Percentiles rank a stretch among this genome's conserved stretches.
Conservation (phyloP, 2,888 invertebrate species). For the Peribatodes rhomboidaria region DNA sequence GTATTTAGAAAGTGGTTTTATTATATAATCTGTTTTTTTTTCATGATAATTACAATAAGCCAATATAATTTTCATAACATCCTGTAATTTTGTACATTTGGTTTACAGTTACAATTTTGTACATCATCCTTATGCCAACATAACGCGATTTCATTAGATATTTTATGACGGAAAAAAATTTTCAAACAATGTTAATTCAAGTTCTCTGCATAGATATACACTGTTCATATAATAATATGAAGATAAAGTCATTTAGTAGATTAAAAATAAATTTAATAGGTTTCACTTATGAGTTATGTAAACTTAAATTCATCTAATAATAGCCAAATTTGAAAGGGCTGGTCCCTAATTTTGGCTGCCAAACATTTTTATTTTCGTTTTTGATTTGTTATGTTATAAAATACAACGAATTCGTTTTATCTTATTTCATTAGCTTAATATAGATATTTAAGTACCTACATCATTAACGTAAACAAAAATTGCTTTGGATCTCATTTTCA, state of each 20-base stretch:
- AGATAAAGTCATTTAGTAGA: too few species aligned
- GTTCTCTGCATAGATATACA: too few species aligned
- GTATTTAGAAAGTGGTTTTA: constrained; percentile 56
- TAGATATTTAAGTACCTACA: not conserved
- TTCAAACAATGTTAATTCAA: too few species aligned
- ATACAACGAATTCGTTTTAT: constrained; percentile 36
- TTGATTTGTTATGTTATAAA: constrained; percentile 2
- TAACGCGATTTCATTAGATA: too few species aligned
- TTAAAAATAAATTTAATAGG: too few species aligned
- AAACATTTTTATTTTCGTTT: not conserved
- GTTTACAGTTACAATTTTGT: too few species aligned
- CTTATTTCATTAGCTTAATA: constrained; percentile 7
- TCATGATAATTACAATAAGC: not conserved
- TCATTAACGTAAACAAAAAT: constrained; percentile 2
- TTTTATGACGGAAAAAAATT: too few species aligned
- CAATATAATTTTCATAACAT: not conserved
- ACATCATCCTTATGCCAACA: too few species aligned
- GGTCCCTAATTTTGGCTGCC: constrained; percentile 46
- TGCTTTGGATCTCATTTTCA: not conserved
- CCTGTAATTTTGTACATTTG: too few species aligned
- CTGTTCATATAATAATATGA: too few species aligned
- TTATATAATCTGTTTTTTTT: constrained; percentile 48
- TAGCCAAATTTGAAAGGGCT: constrained; percentile 45
- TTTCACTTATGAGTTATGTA: too few species aligned
- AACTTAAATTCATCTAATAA: not conserved